phyloP scores from a whole-genome alignment of 1,140 invertebrate genomes.

The Vollenhovia emeryi region DNA sequence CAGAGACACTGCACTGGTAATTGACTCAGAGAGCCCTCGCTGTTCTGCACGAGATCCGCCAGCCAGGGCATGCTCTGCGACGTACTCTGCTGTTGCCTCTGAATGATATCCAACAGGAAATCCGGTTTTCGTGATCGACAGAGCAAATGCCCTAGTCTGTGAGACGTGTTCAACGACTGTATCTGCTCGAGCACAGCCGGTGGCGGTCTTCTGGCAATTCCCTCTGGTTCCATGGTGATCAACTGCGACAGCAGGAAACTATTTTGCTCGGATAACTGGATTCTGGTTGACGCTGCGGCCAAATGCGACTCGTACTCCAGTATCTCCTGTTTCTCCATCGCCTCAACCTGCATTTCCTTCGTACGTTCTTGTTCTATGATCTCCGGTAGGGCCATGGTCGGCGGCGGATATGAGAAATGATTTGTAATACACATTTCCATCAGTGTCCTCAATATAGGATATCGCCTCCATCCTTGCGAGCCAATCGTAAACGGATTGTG shows the following conservation, averaged over 20 bases:
- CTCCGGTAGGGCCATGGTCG: slow-evolving; percentile 88
- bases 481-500: slow-evolving; percentile 97
- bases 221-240: slow-evolving; percentile 92
- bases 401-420: slow-evolving; percentile 92
- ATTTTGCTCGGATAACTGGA: slow-evolving; percentile 95
- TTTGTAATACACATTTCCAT: slow-evolving; percentile 99
- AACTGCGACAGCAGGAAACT: slow-evolving; percentile 94
- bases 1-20: slow-evolving; percentile 98
- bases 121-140: slow-evolving; percentile 96
- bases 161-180: slow-evolving; percentile 91
- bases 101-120: slow-evolving; percentile 96
- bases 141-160: slow-evolving; percentile 95
- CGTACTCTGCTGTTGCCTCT: slow-evolving; percentile 91
- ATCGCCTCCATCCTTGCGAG: slow-evolving; percentile 93
- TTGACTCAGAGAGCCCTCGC: slow-evolving; percentile 94
- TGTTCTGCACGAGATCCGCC: slow-evolving; percentile 96
- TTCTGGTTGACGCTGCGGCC: slow-evolving; percentile 94
- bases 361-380: slow-evolving; percentile 87
- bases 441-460: slow-evolving; percentile 95
- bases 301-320: slow-evolving; percentile 97
- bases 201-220: slow-evolving; percentile 93
- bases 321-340: slow-evolving; percentile 93
- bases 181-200: slow-evolving; percentile 92
- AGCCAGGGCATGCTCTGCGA: slow-evolving; percentile 98
- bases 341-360: slow-evolving; percentile 89